Evolutionary conservation across 1,140 invertebrate genomes (phyloP).

Genomic region (Campoletis sonorensis): DNA sequence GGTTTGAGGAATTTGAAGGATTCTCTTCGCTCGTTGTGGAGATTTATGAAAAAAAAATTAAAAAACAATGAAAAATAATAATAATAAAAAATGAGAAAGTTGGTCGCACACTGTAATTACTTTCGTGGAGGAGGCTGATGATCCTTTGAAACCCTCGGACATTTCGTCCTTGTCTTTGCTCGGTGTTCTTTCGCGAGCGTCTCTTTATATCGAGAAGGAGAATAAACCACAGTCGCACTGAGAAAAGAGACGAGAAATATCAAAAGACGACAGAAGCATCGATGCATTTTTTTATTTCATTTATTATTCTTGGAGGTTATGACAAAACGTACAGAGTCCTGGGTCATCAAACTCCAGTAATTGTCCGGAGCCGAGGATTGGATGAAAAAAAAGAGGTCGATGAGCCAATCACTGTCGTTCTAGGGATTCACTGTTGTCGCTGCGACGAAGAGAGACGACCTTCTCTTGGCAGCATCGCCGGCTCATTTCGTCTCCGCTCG

Average conservation of each 20-base stretch:
- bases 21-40: no score
- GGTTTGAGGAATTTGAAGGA: no score
- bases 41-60: no score
- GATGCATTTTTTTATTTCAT: background rate
- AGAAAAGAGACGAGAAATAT: background rate
- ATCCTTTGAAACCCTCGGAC: no score
- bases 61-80: no score
- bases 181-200: no score
- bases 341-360: background rate
- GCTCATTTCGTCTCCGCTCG: constrained; percentile 7
- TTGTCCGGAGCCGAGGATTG: background rate
- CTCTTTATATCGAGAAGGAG: no score
- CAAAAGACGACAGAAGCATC: background rate
- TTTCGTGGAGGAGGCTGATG: no score
- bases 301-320: background rate
- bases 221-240: no score
- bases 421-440: background rate
- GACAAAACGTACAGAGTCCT: background rate
- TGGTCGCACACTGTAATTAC: no score
- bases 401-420: background rate
- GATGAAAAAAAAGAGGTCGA: background rate
- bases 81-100: no score
- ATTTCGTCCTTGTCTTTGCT: no score
- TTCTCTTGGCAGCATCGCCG: background rate
- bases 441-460: background rate